Evolutionary conservation across 1,140 invertebrate species (phyloP), one percentile per base, ranked within the genome.

Genomic region (Drosophila repleta): DNA sequence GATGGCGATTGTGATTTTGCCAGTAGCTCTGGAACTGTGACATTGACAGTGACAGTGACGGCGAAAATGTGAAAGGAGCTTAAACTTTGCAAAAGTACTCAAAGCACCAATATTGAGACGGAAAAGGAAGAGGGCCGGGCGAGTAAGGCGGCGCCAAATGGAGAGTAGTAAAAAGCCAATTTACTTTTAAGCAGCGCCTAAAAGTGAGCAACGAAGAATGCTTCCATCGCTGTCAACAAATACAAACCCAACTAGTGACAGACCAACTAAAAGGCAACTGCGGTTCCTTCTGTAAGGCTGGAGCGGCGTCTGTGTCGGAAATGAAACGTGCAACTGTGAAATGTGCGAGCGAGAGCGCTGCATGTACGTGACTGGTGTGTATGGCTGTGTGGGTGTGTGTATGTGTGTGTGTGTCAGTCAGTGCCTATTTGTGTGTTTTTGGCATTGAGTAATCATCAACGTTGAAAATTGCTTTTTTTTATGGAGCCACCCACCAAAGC

Each of bases 401-500:
- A 32, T 48, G 18, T 41, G 39, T 37, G 24, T 41, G 48, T 61
- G 53, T 45, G 62, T 21, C 39, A 43, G 45, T 56, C 39, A 39
- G 66, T 72, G 68, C 35, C 66, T 80, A 52, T 15, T 45, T 66
- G 75, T 78, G 65, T 88, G 79, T 77, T 88, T 88, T 72, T 88
- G 83, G 83, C 83, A 88, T 88, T 88, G 83, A 88, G 83, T 88
- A 88, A 88, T 88, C 83, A 88, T 88, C 83, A 88, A 78, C 79
- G 83, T 83, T 88, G 83, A 88, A 88, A 88, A 88, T 88, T 88
- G 83, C 83, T 87, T 87, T 88, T 88, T 88, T 88, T 88, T 88
- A 88, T 88, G 83, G 56, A 71, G 82, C 74, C 51, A 60, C 64
- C 69, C 76, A 17, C 56, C 49, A 73, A 79, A 74, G 66, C 79